Base-by-base conservation (phyloP, 2,113 vertebrate genomes). In the Bubo blakistoni region DNA sequence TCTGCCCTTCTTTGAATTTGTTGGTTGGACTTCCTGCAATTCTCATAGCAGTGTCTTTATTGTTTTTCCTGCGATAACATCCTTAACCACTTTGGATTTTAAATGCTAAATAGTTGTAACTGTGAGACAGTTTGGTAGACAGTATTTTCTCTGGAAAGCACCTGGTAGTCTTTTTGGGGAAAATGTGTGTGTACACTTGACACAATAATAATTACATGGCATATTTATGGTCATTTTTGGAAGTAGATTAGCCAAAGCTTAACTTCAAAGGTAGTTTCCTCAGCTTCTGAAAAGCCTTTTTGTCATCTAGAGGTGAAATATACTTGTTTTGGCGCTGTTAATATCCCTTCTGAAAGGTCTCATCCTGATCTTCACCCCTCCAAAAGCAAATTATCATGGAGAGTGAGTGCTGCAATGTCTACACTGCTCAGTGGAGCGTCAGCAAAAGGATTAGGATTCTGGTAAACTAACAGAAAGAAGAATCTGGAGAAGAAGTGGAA, bases 51-150 rank as follows among this genome's bases (percentile, higher is more conserved):
- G 24, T 10, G 38, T 20, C 67, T 47, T 32, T n/a, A 17, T 34
- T 69, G 20, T 10, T 70, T 84, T 73, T 46, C 21, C 51, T 61
- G 9, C 0, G 1, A 25, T 49, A 67, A 40, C 0, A 0, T 32
- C 27, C 38, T 74, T 32, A 47, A 40, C 51, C 42, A 15, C n/a
- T 79, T 54, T 14, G 29, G 27, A 30, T 19, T 80, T 66, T 38
- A 11, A 46, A 20, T 72, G 36, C 40, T 78, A 15, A 38, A 15
- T n/a, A 47, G 24, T 34, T 70, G 22, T 30, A 70, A 27, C 32
- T 65, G 55, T 47, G 70, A 42, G 34, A 30, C 52, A 24, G 16
- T n/a, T 57, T 0, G 2, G 27, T 19, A 30, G 40, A 14, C 0
- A 2, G 17, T 55, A 7, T 46, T 71, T 86, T 77, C 52, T 18